Base-by-base conservation (phyloP, 1,140 invertebrate genomes). In the Rhyzopertha dominica region DNA sequence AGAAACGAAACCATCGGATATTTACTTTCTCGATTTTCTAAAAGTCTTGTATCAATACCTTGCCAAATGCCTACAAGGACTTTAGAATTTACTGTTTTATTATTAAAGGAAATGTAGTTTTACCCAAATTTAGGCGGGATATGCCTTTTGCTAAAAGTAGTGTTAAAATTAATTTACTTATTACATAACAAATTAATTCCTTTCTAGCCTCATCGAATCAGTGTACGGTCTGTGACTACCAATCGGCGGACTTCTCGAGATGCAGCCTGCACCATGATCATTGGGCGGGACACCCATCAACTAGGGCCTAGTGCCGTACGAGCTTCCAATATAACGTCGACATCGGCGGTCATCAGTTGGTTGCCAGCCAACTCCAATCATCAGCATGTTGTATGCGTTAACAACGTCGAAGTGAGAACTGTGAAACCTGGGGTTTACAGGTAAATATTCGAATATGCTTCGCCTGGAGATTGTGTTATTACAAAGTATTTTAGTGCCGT, bases 341-440 rank as follows among this genome's bases (percentile, higher is more conserved):
- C 92, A 24, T 95, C 94, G 50, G 93, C 95, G 4, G 81, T 93
- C 8, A 93, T 99, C 64, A 91, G 88, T 32, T 99, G 96, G 96
- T 77, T 98, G 63, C 96, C 96, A 31, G 91, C 89, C 55, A 98
- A 99, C 73, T 95, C 89, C 49, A 98, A 98, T 72, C 94, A 95
- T 68, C 94, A 98, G 67, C 96, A 99, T 68, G 87, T 95, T 23
- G 88, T 99, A 37, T 93, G 91, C 65, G 90, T 98, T 26, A 98
- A 99, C 68, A 97, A 92, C 66, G 92, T 95, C 16, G 91, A 95
- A 77, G 88, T 94, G 43, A 78, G 91, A 56, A 92, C 90, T 36
- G 87, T 96, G 12, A 94, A 94, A 66, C 91, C 94, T 14, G 90
- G 91, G 9, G 53, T 63, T 23, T 63, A 63, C 32, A 29, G 59